A percentile compares a stretch with the other conserved stretches of the same genome.
Conservation (phyloP, 2,113 vertebrate species). For the Strix uralensis region DNA sequence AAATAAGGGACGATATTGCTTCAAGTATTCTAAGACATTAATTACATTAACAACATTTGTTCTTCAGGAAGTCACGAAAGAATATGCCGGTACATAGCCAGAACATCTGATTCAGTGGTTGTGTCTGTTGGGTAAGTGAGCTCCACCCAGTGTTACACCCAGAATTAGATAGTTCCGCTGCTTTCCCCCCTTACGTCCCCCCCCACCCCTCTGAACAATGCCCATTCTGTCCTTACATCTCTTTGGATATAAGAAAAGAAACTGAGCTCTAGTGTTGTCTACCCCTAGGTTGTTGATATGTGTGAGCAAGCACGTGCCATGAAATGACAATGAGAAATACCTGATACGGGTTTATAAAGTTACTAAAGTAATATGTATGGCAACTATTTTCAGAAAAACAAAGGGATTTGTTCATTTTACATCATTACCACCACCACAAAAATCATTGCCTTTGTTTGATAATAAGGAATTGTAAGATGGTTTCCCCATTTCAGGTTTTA, state of each 20-base stretch:
- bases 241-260: background rate
- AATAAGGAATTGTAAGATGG: background rate
- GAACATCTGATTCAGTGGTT: constrained; percentile 17
- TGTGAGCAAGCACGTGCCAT: background rate
- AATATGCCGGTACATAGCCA: background rate
- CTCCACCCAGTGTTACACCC: background rate
- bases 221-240: background rate
- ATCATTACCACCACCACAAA: background rate
- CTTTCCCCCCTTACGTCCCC: background rate
- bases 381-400: background rate
- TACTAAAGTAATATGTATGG: background rate
- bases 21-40: background rate
- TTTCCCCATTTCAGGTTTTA: background rate
- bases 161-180: background rate
- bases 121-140: constrained; percentile 40
- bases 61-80: constrained; percentile 11
- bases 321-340: background rate
- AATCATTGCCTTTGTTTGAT: background rate
- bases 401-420: background rate
- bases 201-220: background rate
- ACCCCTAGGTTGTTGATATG: background rate
- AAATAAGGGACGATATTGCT: background rate
- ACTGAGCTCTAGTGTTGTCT: background rate
- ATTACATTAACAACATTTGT: background rate
- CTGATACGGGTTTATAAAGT: background rate